These are phyloP conservation scores for Cephus sareptanus DNA, from an alignment of 2,888 invertebrate genomes.

Conservation along the genomic window DNA sequence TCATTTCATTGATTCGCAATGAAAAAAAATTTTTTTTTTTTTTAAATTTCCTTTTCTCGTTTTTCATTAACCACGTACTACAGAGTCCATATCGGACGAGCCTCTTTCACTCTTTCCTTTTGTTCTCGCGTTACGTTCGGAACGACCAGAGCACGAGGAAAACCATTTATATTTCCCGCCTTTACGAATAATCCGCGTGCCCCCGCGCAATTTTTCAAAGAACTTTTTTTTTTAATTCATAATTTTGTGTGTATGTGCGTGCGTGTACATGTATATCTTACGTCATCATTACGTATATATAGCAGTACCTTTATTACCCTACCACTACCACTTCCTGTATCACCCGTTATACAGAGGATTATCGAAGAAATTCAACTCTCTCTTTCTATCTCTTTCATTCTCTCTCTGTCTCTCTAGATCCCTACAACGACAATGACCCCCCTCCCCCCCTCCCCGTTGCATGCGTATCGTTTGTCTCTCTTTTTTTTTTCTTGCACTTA, in stretches of 20 bases:
- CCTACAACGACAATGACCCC: neutral
- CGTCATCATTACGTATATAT: too few relatives aligned
- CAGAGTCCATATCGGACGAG: neutral
- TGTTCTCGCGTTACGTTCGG: too few relatives aligned
- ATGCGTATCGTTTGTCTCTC: conserved; percentile 57
- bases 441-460: conserved; percentile 28
- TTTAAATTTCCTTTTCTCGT: neutral
- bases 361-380: too few relatives aligned
- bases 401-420: neutral
- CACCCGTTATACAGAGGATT: conserved; percentile 17
- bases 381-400: neutral
- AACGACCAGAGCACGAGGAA: too few relatives aligned
- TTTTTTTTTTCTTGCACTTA: conserved; percentile 47
- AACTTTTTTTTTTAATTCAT: neutral
- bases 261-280: too few relatives aligned
- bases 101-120: too few relatives aligned
- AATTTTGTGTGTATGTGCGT: neutral
- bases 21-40: neutral
- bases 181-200: too few relatives aligned
- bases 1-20: neutral
- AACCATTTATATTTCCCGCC: too few relatives aligned
- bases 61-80: neutral
- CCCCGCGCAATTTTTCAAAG: too few relatives aligned
- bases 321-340: conserved; percentile 49
- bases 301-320: conserved; percentile 41